Evolutionary conservation across 1,140 invertebrate genomes (phyloP).

Genomic region (Bilobella aurantiaca): DNA sequence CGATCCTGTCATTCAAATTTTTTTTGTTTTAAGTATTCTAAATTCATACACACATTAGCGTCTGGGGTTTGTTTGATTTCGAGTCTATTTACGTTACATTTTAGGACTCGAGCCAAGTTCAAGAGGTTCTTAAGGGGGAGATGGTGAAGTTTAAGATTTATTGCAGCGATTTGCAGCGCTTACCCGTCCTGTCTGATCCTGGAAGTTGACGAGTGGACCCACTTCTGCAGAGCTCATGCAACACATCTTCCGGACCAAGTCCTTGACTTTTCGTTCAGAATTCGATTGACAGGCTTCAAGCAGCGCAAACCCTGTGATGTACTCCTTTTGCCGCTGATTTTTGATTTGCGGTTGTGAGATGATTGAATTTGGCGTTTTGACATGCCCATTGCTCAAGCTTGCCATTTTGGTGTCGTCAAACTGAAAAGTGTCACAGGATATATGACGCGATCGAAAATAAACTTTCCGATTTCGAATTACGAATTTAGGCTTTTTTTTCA

Average conservation of each 20-base stretch:
- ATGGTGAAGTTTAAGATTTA: no score
- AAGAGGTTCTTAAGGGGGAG: no score
- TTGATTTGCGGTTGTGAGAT: not conserved
- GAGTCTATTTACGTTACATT: no score
- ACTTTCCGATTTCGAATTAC: no score
- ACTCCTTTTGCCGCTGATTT: conserved; percentile 17
- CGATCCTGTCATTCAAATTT: no score
- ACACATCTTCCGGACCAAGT: conserved; percentile 22
- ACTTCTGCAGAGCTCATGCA: conserved; percentile 16
- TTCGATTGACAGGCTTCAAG: conserved; percentile 28
- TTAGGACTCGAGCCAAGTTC: no score
- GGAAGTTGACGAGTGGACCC: conserved; percentile 30
- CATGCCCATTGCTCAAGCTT: not conserved
- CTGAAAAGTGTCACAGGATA: not conserved
- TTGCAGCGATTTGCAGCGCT: conserved; percentile 3
- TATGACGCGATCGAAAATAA: no score
- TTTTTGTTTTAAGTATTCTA: no score
- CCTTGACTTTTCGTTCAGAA: conserved; percentile 27
- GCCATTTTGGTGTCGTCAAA: not conserved
- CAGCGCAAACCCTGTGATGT: conserved; percentile 27
- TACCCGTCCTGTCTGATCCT: conserved; percentile 30
- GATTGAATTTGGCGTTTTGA: not conserved
- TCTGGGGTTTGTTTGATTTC: no score
- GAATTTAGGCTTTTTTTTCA: no score
- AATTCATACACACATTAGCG: no score